These are phyloP conservation scores for Yponomeuta plumbellus DNA, from an alignment of 2,888 invertebrate genomes.

Conservation along the genomic window DNA sequence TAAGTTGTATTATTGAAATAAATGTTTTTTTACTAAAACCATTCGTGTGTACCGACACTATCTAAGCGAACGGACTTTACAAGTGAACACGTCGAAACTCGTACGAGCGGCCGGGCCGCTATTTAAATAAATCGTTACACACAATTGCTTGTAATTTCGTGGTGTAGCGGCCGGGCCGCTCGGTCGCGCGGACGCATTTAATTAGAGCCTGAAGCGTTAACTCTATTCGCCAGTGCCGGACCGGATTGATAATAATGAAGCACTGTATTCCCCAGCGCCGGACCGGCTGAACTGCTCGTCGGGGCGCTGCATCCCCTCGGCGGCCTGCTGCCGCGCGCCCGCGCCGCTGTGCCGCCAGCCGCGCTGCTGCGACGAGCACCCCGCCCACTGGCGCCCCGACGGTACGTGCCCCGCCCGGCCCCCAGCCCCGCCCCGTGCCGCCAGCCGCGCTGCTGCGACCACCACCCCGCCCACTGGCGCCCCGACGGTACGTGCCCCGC, in stretches of 20 bases:
- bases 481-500: constrained; percentile 70
- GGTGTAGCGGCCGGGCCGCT: too few species aligned
- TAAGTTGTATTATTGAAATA: too few species aligned
- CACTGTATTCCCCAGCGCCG: constrained; percentile 14
- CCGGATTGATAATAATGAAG: background rate
- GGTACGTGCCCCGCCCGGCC: constrained; percentile 73
- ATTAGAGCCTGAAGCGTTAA: too few species aligned
- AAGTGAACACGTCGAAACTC: too few species aligned
- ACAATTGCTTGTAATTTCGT: too few species aligned
- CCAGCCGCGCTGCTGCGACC: constrained; percentile 61
- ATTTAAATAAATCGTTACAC: too few species aligned
- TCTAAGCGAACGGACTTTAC: too few species aligned
- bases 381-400: constrained; percentile 50
- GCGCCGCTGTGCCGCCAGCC: constrained; percentile 51
- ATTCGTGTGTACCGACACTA: too few species aligned
- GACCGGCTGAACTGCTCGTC: constrained; percentile 70
- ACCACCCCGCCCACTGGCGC: constrained; percentile 41
- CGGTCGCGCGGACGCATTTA: too few species aligned
- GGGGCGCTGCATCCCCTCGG: constrained; percentile 72
- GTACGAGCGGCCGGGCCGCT: too few species aligned
- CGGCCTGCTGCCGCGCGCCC: constrained; percentile 69
- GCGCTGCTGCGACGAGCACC: constrained; percentile 57
- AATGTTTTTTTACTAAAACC: too few species aligned
- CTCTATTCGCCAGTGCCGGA: too few species aligned
- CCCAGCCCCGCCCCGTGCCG: constrained; percentile 60